Base-by-base conservation (phyloP, 2,888 invertebrate genomes). In the Eudasyphora cyanicolor region DNA sequence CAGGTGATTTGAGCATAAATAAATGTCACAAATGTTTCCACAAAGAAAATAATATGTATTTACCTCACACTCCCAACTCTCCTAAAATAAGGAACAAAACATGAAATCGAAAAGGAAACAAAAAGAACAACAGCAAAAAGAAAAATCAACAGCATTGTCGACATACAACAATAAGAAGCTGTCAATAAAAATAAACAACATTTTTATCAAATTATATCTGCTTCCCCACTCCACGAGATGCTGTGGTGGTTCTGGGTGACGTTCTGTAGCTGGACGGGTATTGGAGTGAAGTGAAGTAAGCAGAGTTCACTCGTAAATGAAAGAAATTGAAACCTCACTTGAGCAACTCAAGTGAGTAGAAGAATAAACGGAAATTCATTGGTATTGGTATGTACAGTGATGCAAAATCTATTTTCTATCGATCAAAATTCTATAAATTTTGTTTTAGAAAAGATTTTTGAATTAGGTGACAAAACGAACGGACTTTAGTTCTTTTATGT, bases 261-360 rank as follows among this genome's bases (percentile, higher is more conserved):
- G 69, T 51, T 73, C 45, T 29, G 69, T 32, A 27, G 60, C 24
- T 35, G 51, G 24, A 70, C 74, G 38, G 45, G 71, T 57, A 24
- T 38, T 77, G 64, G n/a, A 62, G 70, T 67, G 54, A 3, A 4
- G 35, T 6, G 42, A 60, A 24, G 24, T 12, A n/a, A n/a, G 71
- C 1, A 12, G n/a, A 35, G 62, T 78, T 49, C 78, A 73, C 57
- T 73, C 51, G 81, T 84, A 84, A 81, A 84, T 75, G 78, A 84
- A 84, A 76, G 84, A 84, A 84, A 84, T 81, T 81, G 84, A 84
- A 84, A 84, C 84, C 84, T 73, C 78, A 80, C 84, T 84, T 81
- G 81, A 84, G 81, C 67, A 75, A 81, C 67, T 84, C 75, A 81
- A 84, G 84, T 80, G n/a, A n/a, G 83, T 70, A 62, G 77, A 70